These are phyloP conservation scores for Rana temporaria DNA, from an alignment of 2,113 vertebrate genomes.

Conservation along the genomic window DNA sequence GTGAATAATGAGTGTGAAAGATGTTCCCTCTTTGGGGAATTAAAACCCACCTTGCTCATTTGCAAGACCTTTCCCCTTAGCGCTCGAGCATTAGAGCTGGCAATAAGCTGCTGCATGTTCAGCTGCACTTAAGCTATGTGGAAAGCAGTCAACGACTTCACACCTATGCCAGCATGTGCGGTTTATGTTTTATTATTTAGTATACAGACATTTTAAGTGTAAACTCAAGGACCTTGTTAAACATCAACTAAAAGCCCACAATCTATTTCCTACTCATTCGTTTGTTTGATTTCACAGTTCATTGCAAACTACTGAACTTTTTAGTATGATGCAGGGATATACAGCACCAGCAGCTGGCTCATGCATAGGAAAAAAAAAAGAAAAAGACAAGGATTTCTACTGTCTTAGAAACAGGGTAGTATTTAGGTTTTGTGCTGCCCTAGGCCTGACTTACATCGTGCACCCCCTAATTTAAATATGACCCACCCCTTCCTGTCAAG, in stretches of 20 bases:
- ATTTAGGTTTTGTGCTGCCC: too few relatives aligned
- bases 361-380: too few relatives aligned
- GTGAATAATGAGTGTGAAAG: conserved; percentile 34
- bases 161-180: conserved; percentile 18
- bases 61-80: conserved; percentile 37
- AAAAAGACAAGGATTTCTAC: too few relatives aligned
- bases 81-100: conserved; percentile 32
- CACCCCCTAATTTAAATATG: too few relatives aligned
- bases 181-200: conserved; percentile 11
- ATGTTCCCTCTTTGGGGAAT: conserved; percentile 39
- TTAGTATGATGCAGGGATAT: too few relatives aligned
- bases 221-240: neutral
- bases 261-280: neutral
- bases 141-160: conserved; percentile 39
- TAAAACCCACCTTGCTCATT: conserved; percentile 29
- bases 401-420: too few relatives aligned
- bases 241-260: neutral
- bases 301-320: too few relatives aligned
- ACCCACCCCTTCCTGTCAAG: too few relatives aligned
- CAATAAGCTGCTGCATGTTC: conserved; percentile 26
- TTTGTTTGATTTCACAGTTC: too few relatives aligned
- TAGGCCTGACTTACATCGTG: too few relatives aligned
- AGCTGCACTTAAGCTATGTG: conserved; percentile 15
- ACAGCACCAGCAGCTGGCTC: too few relatives aligned
- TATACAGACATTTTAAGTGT: neutral